Conservation (phyloP, 2,888 invertebrate species). For the Agapostemon virescens region DNA sequence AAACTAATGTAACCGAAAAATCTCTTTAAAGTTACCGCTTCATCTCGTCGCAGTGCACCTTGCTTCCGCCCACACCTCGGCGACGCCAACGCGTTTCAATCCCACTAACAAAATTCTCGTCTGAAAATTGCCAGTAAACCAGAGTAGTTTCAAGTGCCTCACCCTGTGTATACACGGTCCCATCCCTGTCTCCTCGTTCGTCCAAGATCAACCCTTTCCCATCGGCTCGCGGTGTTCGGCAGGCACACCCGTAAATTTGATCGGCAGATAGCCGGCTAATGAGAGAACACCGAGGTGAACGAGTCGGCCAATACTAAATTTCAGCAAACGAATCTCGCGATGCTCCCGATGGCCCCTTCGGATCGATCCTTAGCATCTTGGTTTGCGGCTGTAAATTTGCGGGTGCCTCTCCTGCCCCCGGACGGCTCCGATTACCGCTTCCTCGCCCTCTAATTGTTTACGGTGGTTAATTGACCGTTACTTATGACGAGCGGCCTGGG, state of each 20-base stretch:
- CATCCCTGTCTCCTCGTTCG: not conserved
- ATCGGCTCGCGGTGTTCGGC: not conserved
- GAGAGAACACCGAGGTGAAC: conserved; percentile 15
- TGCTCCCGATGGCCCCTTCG: conserved; percentile 3
- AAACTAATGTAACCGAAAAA: no score
- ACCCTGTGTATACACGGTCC: not conserved
- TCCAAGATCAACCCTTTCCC: conserved; percentile 8
- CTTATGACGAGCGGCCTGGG: conserved; percentile 24
- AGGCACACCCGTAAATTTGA: conserved; percentile 14
- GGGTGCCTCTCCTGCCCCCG: not conserved
- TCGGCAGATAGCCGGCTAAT: conserved; percentile 14
- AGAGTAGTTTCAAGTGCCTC: not conserved
- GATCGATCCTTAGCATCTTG: conserved; percentile 26
- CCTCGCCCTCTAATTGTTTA: conserved; percentile 37
- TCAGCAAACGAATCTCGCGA: conserved; percentile 19
- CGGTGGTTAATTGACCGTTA: conserved; percentile 43
- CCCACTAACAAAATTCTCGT: no score
- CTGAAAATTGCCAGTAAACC: not conserved
- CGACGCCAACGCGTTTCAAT: no score
- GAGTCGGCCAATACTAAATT: conserved; percentile 2
- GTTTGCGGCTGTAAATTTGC: conserved; percentile 29
- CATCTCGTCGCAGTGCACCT: no score
- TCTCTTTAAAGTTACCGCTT: no score
- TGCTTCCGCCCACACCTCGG: no score
- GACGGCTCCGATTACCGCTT: not conserved